These are phyloP conservation scores for Leptinotarsa texana DNA, from an alignment of 1,140 invertebrate genomes.

Conservation along the genomic window DNA sequence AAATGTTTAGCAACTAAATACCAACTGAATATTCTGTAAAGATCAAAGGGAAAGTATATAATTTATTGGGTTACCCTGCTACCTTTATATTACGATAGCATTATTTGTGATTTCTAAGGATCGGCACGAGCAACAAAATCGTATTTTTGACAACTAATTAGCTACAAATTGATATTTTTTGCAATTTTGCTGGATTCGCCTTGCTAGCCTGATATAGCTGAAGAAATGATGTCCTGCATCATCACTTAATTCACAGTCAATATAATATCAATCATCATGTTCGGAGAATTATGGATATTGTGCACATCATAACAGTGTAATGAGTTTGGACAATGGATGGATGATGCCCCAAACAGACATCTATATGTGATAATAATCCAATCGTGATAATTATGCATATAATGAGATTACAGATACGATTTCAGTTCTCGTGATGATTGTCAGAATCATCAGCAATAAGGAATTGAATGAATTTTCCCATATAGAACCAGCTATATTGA, in stretches of 20 bases:
- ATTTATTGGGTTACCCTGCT: too few relatives aligned
- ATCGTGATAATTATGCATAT: conserved; percentile 4
- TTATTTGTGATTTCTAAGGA: too few relatives aligned
- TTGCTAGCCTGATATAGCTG: too few relatives aligned
- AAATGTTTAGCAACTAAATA: too few relatives aligned
- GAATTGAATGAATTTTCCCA: not conserved
- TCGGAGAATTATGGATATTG: conserved; percentile 3
- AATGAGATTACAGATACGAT: conserved; percentile 17
- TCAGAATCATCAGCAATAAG: conserved; percentile 9
- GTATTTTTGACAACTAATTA: too few relatives aligned
- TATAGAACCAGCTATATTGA: not conserved
- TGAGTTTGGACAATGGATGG: conserved; percentile 11
- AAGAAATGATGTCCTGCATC: not conserved
- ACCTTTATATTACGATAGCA: too few relatives aligned
- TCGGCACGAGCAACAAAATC: too few relatives aligned
- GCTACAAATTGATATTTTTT: too few relatives aligned
- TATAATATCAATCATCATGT: conserved; percentile 1
- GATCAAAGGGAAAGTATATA: too few relatives aligned
- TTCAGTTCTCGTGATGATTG: conserved; percentile 10
- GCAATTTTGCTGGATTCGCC: too few relatives aligned
- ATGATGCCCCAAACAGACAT: conserved; percentile 9
- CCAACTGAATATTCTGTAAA: too few relatives aligned
- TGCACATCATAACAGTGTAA: conserved; percentile 2
- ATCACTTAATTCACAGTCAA: not conserved
- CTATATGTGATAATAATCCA: conserved; percentile 14